Evolutionary conservation across 92 coral and sea anemone genomes (phyloP).

Genomic region (Actinernus sp.): DNA sequence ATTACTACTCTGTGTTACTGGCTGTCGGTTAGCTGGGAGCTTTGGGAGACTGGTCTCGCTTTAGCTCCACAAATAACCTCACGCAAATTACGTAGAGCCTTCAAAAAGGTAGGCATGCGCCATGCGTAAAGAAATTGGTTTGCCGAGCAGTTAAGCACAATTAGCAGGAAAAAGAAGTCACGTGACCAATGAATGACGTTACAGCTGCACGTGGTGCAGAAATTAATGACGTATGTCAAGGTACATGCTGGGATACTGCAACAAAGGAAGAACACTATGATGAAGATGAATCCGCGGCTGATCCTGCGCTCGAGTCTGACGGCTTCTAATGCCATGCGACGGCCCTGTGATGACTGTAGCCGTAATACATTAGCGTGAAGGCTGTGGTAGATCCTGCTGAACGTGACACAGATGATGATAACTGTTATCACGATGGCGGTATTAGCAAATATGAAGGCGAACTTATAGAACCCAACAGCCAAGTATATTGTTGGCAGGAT

Average conservation of each 20-base stretch:
- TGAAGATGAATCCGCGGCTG: constrained; percentile 57
- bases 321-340: constrained; percentile 52
- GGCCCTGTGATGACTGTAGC: constrained; percentile 62
- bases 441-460: constrained; percentile 79
- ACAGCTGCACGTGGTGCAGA: constrained; percentile 68
- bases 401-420: constrained; percentile 64
- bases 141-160: constrained; percentile 73
- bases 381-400: constrained; percentile 71
- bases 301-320: constrained; percentile 57
- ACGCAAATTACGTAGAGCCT: no score
- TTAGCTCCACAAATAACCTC: no score
- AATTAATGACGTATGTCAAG: constrained; percentile 71
- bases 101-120: constrained; percentile 77
- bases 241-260: constrained; percentile 74
- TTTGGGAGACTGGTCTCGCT: no score
- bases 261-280: constrained; percentile 62
- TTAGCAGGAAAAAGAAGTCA: constrained; percentile 72
- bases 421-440: constrained; percentile 65
- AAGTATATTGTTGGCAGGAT: constrained; percentile 65
- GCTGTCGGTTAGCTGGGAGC: no score
- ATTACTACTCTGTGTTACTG: no score
- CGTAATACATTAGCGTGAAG: constrained; percentile 71
- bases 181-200: constrained; percentile 72
- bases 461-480: constrained; percentile 65
- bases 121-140: constrained; percentile 84